Conservation (phyloP, 2,888 invertebrate genomes). For the Erynnis tages region DNA sequence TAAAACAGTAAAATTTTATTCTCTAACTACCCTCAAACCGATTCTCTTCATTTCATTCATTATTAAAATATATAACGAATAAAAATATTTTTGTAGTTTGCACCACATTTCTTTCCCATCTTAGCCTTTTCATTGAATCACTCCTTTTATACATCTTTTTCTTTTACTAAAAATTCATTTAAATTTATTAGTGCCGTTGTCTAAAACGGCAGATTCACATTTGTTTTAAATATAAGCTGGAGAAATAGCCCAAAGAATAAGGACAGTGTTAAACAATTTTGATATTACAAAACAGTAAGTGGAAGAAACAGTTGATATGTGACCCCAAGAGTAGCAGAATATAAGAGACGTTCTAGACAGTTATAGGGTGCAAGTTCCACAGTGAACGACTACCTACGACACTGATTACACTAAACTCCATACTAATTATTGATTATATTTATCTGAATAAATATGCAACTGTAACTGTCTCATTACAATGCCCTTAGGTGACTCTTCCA, state of each 20-base stretch:
- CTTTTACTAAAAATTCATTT: not conserved
- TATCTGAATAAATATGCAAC: constrained; percentile 22
- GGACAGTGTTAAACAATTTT: not conserved
- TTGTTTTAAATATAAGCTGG: not conserved
- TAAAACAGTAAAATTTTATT: constrained; percentile 51
- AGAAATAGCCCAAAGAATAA: not conserved
- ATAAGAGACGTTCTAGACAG: constrained; percentile 34
- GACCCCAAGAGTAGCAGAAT: constrained; percentile 27
- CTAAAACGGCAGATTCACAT: not conserved
- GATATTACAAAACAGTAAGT: not conserved
- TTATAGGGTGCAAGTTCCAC: constrained; percentile 54
- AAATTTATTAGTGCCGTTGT: not conserved
- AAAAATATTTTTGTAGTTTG: constrained; percentile 49
- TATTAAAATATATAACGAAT: constrained; percentile 47
- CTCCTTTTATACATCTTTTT: constrained; percentile 39
- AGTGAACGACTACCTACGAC: constrained; percentile 59
- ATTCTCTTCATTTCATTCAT: constrained; percentile 39
- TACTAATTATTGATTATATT: constrained; percentile 42
- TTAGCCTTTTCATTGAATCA: constrained; percentile 36
- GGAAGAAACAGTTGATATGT: constrained; percentile 31
- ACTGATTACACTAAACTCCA: constrained; percentile 57
- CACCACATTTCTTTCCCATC: constrained; percentile 36
- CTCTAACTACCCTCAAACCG: constrained; percentile 63
- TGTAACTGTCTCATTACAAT: constrained; percentile 22
- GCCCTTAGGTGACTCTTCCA: not conserved